Evolutionary conservation across 2,113 vertebrate genomes (phyloP).

Genomic region (Elaphurus davidianus): DNA sequence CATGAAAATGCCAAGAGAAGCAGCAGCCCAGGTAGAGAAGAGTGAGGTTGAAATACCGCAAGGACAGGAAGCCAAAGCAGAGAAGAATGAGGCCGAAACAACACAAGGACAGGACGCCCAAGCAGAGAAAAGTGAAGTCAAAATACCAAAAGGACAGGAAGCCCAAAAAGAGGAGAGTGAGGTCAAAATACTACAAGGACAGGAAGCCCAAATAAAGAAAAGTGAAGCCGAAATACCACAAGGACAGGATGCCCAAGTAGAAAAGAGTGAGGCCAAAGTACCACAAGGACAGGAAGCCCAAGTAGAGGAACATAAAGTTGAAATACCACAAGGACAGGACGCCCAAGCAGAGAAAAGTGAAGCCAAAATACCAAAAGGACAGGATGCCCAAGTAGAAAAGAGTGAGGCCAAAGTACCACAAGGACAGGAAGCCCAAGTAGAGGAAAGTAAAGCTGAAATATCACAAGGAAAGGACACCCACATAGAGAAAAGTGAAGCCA

Average conservation of each 20-base stretch:
- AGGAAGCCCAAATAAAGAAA: background rate
- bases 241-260: background rate
- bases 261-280: rapidly evolving
- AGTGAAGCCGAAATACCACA: rapidly evolving
- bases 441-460: rapidly evolving
- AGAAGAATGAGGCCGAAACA: background rate
- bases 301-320: rapidly evolving
- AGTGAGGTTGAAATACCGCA: background rate
- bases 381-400: rapidly evolving
- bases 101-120: background rate
- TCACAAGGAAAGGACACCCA: rapidly evolving
- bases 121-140: background rate
- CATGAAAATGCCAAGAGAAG: background rate
- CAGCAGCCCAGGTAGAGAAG: too few species aligned
- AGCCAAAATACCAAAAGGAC: rapidly evolving
- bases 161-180: background rate
- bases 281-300: background rate
- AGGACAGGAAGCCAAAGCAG: background rate
- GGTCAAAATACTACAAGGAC: background rate
- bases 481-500: rapidly evolving
- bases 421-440: background rate
- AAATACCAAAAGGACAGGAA: background rate
- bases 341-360: rapidly evolving
- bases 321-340: background rate
- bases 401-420: rapidly evolving